phyloP scores from a whole-genome alignment of 2,888 invertebrate species.

The Pharmacophagus antenor region DNA sequence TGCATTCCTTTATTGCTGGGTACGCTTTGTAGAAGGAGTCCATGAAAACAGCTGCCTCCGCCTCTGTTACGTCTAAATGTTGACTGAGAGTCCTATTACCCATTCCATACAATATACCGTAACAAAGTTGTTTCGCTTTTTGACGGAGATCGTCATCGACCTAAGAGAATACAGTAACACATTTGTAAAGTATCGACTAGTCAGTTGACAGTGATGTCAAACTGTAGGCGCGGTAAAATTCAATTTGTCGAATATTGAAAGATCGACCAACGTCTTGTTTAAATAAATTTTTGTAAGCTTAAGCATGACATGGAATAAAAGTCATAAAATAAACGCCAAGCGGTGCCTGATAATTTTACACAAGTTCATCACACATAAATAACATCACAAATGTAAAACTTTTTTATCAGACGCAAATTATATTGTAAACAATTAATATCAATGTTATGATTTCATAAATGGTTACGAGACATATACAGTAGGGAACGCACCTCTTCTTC shows the following conservation, averaged over 20 bases:
- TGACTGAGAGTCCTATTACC: slow-evolving; percentile 90
- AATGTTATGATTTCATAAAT: background rate
- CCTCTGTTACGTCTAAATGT: slow-evolving; percentile 87
- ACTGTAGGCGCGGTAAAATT: background rate
- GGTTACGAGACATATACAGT: background rate
- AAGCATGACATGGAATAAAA: too few species aligned
- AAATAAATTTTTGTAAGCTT: background rate
- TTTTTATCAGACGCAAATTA: too few species aligned
- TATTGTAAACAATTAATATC: background rate
- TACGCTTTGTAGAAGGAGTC: slow-evolving; percentile 90
- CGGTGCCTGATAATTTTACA: too few species aligned
- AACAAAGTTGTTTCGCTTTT: slow-evolving; percentile 95
- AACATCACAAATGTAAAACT: too few species aligned
- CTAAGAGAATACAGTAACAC: slow-evolving; percentile 46
- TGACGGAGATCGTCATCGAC: slow-evolving; percentile 90
- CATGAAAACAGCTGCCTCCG: slow-evolving; percentile 89
- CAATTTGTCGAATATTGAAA: background rate
- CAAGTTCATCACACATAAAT: too few species aligned
- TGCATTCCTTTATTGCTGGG: slow-evolving; percentile 84
- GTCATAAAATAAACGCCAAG: too few species aligned
- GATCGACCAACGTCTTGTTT: background rate
- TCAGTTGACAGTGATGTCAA: background rate
- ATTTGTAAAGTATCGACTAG: background rate
- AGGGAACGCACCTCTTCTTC: slow-evolving; percentile 80
- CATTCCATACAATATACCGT: slow-evolving; percentile 99